Evolutionary conservation across 2,113 vertebrate genomes (phyloP).

Genomic region (Xenus cinereus): DNA sequence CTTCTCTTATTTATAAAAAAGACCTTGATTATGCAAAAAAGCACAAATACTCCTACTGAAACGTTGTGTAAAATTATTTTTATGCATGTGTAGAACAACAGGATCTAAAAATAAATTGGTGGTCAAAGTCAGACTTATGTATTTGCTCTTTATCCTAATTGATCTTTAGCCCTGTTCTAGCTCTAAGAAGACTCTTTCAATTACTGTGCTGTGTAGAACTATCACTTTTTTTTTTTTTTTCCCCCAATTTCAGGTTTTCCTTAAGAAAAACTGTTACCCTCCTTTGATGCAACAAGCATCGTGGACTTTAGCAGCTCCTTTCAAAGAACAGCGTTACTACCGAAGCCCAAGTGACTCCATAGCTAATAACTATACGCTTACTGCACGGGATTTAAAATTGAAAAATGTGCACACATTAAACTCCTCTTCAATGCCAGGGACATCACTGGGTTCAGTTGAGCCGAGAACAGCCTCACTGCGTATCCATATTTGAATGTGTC

Average conservation of each 20-base stretch:
- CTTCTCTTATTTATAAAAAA: background rate
- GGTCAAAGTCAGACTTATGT: background rate
- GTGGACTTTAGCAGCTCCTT: conserved; percentile 80
- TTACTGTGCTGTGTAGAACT: background rate
- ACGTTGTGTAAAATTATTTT: background rate
- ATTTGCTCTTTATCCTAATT: background rate
- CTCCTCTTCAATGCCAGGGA: background rate
- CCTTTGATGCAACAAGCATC: conserved; percentile 82
- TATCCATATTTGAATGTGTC: conserved; percentile 67
- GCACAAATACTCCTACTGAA: background rate
- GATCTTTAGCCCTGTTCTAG: background rate
- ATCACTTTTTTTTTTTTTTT: background rate
- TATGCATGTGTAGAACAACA: background rate
- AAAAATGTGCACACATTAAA: conserved; percentile 59
- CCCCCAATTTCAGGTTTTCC: conserved; percentile 66
- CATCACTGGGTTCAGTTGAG: background rate
- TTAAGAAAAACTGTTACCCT: conserved; percentile 71
- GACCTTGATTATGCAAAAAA: background rate
- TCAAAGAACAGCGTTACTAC: conserved; percentile 80
- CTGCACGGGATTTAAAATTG: conserved; percentile 77
- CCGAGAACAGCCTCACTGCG: background rate
- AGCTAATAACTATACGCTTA: conserved; percentile 84
- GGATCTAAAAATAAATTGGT: background rate
- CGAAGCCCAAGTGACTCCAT: conserved; percentile 84
- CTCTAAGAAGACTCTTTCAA: background rate